Conservation (phyloP, 2,888 invertebrate genomes). For the Heterodera filipjevi region DNA sequence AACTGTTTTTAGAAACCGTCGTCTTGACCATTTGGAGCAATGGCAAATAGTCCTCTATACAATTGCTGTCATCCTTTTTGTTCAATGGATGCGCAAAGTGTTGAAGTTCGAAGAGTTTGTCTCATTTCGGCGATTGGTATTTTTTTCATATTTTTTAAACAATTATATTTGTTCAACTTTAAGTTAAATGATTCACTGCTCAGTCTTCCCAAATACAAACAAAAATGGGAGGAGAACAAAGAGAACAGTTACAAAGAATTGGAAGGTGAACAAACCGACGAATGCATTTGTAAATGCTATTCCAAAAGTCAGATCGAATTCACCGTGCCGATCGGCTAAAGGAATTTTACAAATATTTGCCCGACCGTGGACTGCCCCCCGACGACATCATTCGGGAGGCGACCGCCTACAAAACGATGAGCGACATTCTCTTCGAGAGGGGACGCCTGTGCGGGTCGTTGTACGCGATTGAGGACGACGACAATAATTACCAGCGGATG, state of each 20-base stretch:
- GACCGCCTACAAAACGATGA: slow-evolving; percentile 65
- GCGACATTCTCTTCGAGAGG: slow-evolving; percentile 47
- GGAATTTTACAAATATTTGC: slow-evolving; percentile 67
- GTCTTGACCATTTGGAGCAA: slow-evolving; percentile 52
- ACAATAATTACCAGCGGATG: slow-evolving; percentile 30
- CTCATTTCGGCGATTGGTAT: slow-evolving; percentile 37
- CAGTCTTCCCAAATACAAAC: slow-evolving; percentile 47
- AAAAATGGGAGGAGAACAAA: slow-evolving; percentile 65
- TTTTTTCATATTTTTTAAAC: background rate
- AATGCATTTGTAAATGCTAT: background rate
- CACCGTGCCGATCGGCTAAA: slow-evolving; percentile 42
- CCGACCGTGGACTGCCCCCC: slow-evolving; percentile 70
- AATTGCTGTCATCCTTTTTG: slow-evolving; percentile 39
- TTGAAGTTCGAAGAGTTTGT: slow-evolving; percentile 43
- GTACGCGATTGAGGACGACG: slow-evolving; percentile 34
- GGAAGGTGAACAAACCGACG: slow-evolving; percentile 39
- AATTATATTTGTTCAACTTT: background rate
- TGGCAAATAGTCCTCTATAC: slow-evolving; percentile 58
- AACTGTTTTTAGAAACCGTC: slow-evolving; percentile 39
- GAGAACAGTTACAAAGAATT: slow-evolving; percentile 55
- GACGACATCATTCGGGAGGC: slow-evolving; percentile 76
- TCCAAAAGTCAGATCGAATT: slow-evolving; percentile 24
- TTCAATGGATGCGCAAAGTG: slow-evolving; percentile 49
- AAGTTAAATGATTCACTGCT: slow-evolving; percentile 36
- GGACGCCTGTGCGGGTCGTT: slow-evolving; percentile 40